Percentiles rank a stretch among this genome's conserved stretches.
phyloP scores from a whole-genome alignment of 2,113 vertebrate species.

The Sturnus vulgaris region DNA sequence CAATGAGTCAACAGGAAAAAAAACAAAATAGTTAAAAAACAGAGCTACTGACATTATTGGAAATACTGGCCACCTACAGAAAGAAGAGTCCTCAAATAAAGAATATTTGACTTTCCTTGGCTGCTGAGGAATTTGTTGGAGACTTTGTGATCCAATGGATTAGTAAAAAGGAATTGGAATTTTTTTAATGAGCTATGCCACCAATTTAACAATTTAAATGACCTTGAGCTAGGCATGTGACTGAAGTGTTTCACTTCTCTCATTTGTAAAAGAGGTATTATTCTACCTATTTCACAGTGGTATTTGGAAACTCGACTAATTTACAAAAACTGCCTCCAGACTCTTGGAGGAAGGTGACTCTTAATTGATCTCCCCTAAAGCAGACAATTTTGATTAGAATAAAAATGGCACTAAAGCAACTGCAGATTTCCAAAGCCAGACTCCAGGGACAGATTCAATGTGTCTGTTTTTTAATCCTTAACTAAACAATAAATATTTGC shows the following conservation, averaged over 20 bases:
- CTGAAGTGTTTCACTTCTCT: neutral
- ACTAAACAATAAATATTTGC: constrained; percentile 31
- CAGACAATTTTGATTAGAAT: constrained; percentile 39
- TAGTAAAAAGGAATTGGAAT: neutral
- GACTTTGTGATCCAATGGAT: neutral
- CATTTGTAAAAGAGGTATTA: neutral
- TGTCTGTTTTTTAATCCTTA: neutral
- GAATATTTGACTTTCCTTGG: neutral
- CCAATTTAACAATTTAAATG: neutral
- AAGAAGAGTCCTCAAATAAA: neutral
- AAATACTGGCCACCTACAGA: neutral
- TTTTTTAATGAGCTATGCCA: neutral
- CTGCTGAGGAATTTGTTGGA: neutral
- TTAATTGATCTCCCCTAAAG: constrained; percentile 42
- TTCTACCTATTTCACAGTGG: neutral
- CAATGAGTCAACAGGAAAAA: neutral
- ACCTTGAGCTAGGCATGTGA: neutral
- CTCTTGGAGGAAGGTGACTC: constrained; percentile 23
- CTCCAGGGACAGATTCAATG: neutral
- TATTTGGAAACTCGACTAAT: constrained; percentile 32
- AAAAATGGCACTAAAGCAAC: neutral
- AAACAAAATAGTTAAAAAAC: accelerated
- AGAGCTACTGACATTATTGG: neutral
- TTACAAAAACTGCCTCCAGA: constrained; percentile 36
- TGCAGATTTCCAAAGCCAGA: neutral